Evolutionary conservation across 2,113 vertebrate species (phyloP).

Genomic region (Brachirus orientalis): DNA sequence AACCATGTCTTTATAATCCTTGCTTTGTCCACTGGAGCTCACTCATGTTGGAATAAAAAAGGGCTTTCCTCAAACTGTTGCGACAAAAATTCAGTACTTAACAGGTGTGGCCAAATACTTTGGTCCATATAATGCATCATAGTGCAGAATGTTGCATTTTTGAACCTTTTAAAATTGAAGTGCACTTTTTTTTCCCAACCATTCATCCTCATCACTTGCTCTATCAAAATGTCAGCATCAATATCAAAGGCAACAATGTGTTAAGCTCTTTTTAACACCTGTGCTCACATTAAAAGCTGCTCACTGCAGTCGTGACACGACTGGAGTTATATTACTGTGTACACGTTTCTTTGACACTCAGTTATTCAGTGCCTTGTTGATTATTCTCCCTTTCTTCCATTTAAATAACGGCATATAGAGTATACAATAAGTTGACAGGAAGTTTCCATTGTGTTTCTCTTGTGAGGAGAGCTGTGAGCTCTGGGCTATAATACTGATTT

Average conservation of each 20-base stretch:
- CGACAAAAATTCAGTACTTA: too few species aligned
- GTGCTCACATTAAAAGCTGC: constrained; percentile 36
- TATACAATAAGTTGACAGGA: too few species aligned
- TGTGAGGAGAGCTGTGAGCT: constrained; percentile 37
- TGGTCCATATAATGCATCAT: too few species aligned
- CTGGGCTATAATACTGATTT: constrained; percentile 28
- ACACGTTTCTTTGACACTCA: background rate
- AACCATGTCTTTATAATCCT: too few species aligned
- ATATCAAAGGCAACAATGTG: constrained; percentile 32
- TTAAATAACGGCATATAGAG: constrained; percentile 27
- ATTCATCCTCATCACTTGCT: background rate
- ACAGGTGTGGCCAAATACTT: too few species aligned
- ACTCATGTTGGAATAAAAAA: too few species aligned
- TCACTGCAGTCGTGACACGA: constrained; percentile 5
- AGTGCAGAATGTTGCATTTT: too few species aligned
- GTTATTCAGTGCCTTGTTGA: constrained; percentile 18
- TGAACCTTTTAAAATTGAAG: too few species aligned
- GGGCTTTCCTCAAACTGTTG: too few species aligned
- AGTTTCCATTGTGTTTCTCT: constrained; percentile 33
- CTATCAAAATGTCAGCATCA: background rate
- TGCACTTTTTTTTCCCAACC: background rate
- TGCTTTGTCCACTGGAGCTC: too few species aligned
- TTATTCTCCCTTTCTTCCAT: constrained; percentile 38
- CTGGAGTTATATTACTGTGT: background rate
- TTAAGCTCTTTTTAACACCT: constrained; percentile 16